Evolutionary conservation across 1,140 invertebrate species (phyloP).

Genomic region (Bilobella aurantiaca): DNA sequence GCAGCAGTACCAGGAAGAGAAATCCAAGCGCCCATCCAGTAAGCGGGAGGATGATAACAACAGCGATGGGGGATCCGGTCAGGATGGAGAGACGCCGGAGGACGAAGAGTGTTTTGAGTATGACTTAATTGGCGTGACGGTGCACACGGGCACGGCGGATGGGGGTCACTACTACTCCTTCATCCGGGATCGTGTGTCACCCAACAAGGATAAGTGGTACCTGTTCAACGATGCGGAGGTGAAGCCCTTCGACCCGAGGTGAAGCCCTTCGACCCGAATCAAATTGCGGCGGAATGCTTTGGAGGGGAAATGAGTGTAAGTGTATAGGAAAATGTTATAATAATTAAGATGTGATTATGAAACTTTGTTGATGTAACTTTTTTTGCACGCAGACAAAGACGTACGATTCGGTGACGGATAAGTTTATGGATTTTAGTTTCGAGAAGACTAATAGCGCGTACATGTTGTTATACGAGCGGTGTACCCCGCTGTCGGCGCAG

Average conservation of each 20-base stretch:
- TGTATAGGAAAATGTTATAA: not conserved
- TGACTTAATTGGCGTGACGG: conserved; percentile 87
- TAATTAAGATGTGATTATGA: not conserved
- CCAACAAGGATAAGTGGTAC: conserved; percentile 76
- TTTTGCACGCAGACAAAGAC: conserved; percentile 70
- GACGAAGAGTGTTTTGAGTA: conserved; percentile 62
- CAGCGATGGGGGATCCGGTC: too few relatives aligned
- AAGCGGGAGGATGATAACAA: too few relatives aligned
- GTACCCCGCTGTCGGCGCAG: conserved; percentile 28
- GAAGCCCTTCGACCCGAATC: conserved; percentile 90
- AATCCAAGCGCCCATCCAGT: too few relatives aligned
- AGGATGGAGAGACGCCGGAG: too few relatives aligned
- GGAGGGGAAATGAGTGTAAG: conserved; percentile 88
- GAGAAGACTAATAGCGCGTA: conserved; percentile 96
- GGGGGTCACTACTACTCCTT: conserved; percentile 96
- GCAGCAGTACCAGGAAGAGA: too few relatives aligned
- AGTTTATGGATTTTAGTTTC: conserved; percentile 94
- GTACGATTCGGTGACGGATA: conserved; percentile 88
- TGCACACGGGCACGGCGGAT: conserved; percentile 91
- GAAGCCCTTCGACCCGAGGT: too few relatives aligned
- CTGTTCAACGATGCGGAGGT: conserved; percentile 94
- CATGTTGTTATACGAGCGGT: conserved; percentile 93
- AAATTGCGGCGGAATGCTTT: conserved; percentile 88
- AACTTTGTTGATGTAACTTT: conserved; percentile 18
- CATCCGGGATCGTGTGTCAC: conserved; percentile 64